Evolutionary conservation across 2,888 invertebrate species (phyloP).

Genomic region (Pyrrhia umbra): DNA sequence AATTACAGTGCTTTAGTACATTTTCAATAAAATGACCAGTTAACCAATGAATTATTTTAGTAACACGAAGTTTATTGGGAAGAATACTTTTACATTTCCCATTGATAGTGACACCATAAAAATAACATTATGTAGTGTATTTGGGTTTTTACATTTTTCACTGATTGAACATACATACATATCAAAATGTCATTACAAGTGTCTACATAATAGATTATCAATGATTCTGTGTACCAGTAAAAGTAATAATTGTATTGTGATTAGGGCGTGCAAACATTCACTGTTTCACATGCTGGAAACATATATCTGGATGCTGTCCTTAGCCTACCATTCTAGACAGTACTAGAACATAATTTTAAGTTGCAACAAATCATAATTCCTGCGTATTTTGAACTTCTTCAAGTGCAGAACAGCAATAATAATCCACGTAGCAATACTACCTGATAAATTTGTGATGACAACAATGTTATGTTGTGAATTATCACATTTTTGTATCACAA

Average conservation of each 20-base stretch:
- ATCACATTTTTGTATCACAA: conserved; percentile 49
- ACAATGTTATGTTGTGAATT: conserved; percentile 14
- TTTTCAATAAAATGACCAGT: conserved; percentile 21
- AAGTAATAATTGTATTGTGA: neutral
- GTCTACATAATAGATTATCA: conserved; percentile 2
- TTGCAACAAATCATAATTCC: neutral
- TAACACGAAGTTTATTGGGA: conserved; percentile 16
- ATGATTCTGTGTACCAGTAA: neutral
- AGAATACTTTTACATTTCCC: neutral
- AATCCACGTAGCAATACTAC: conserved; percentile 42
- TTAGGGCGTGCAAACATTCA: conserved; percentile 1
- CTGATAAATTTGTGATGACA: conserved; percentile 8
- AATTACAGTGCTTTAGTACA: conserved; percentile 39
- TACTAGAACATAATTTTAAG: conserved; percentile 13
- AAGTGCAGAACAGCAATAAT: conserved; percentile 34
- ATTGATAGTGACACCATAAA: neutral
- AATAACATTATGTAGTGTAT: neutral
- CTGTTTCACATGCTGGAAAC: conserved; percentile 2
- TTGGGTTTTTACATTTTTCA: conserved; percentile 13
- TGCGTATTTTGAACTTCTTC: conserved; percentile 4
- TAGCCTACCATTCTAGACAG: neutral
- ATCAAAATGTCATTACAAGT: conserved; percentile 47
- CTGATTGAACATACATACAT: conserved; percentile 45
- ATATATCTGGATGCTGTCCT: neutral
- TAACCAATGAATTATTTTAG: conserved; percentile 46